Percentiles rank a stretch among this genome's conserved stretches.
These are phyloP conservation scores for Sparidentex hasta DNA, from an alignment of 2,797 vertebrate genomes.

Conservation along the genomic window DNA sequence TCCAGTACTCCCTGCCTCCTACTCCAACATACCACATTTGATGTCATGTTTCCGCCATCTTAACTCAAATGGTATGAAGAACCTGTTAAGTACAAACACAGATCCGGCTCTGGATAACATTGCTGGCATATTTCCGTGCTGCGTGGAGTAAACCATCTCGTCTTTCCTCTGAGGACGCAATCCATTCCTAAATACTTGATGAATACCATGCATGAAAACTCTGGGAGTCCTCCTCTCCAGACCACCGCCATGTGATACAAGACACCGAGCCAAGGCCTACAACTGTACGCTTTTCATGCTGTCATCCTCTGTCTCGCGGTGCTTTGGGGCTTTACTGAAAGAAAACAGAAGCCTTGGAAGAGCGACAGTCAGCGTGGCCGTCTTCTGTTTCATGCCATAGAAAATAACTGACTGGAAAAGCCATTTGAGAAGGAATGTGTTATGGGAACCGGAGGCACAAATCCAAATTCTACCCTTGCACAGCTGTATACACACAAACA, in stretches of 20 bases:
- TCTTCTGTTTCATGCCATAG: constrained; percentile 59
- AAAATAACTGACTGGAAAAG: constrained; percentile 71
- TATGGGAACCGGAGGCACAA: constrained; percentile 53
- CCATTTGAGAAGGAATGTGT: constrained; percentile 65
- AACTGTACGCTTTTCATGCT: constrained; percentile 39
- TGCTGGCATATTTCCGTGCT: constrained; percentile 32
- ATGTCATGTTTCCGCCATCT: background rate
- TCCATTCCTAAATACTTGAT: constrained; percentile 36
- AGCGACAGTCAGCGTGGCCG: constrained; percentile 49
- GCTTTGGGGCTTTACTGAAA: constrained; percentile 60
- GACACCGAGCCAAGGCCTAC: constrained; percentile 58
- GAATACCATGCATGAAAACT: constrained; percentile 37
- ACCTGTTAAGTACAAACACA: constrained; percentile 50
- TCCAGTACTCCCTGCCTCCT: background rate
- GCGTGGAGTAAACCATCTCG: constrained; percentile 6
- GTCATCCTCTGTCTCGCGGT: constrained; percentile 39
- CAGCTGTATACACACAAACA: constrained; percentile 56
- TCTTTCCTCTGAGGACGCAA: constrained; percentile 27
- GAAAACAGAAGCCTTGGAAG: constrained; percentile 69
- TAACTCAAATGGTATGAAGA: constrained; percentile 20
- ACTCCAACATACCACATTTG: background rate
- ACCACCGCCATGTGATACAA: constrained; percentile 52
- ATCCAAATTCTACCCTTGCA: constrained; percentile 58
- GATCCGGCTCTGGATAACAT: constrained; percentile 22
- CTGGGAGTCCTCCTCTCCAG: constrained; percentile 19